Base-by-base conservation (phyloP, 2,797 vertebrate genomes). In the Nyctalus aviator region DNA sequence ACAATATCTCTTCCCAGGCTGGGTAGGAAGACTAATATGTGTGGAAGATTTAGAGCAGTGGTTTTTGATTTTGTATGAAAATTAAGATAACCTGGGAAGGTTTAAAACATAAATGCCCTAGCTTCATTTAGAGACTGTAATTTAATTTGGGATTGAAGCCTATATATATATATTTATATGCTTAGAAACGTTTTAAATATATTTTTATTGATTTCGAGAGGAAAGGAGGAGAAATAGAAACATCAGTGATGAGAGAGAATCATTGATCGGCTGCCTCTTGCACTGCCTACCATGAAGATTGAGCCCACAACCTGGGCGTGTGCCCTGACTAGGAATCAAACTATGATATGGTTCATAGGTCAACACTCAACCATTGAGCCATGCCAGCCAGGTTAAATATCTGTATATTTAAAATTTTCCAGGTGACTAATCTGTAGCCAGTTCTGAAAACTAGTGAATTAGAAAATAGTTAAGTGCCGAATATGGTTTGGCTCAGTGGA, bases 401-500 rank as follows among this genome's bases (percentile, higher is more conserved):
- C 30, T 83, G 0, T 44, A 41, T 69, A 17, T 92, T 90, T 77
- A 10, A 85, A 91, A 50, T 85, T 91, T 93, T 25, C n/a, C 27
- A 55, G 20, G 7, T 79, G 66, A 75, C 46, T 94, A n/a, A 91
- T 77, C 72, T 84, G 13, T 75, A 95, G 75, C 73, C 55, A 79
- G 6, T 13, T 91, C 94, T 88, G 46, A 91, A 91, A 93, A 86
- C 46, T 46, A 76, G 46, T 87, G 68, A 84, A 77, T 92, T 88
- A 59, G 32, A 90, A 93, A 88, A 30, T 92, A 88, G 32, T 59
- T 76, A 23, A 93, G 41, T 91, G n/a, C 44, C 10, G 44, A 44
- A 44, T 8, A 8, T 10, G 10, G 44, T 44, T 44, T 44, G 44
- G 44, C 44, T 44, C 44, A 10, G 44, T 44, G 44, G 44, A 44